Conservation (phyloP, 2,113 vertebrate species). For the Ursus arctos region DNA sequence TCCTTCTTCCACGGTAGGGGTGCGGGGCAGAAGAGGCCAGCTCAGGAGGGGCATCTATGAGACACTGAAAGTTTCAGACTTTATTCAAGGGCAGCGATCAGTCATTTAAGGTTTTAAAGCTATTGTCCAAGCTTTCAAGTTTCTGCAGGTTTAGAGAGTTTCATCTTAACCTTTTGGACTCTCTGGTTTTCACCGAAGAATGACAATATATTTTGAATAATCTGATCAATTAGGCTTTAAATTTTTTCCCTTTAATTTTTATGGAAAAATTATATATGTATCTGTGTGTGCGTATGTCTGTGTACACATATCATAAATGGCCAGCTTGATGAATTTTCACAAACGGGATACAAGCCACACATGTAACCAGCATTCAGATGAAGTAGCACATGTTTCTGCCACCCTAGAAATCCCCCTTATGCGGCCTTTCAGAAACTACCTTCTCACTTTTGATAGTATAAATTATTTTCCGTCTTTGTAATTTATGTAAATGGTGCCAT, state of each 20-base stretch:
- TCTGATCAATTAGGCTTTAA: background rate
- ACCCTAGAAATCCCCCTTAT: no score
- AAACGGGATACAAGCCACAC: background rate
- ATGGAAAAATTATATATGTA: background rate
- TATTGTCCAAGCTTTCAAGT: background rate
- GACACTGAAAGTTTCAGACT: background rate
- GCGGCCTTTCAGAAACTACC: background rate
- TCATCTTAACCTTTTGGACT: background rate
- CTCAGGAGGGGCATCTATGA: background rate
- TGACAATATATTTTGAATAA: background rate
- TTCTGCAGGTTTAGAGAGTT: background rate
- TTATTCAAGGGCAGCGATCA: background rate
- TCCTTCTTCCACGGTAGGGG: background rate
- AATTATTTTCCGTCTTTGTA: background rate
- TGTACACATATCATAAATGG: background rate
- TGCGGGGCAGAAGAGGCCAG: no score
- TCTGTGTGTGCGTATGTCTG: background rate
- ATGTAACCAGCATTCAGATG: background rate
- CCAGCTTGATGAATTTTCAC: background rate
- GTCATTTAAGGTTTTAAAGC: background rate
- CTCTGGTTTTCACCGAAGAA: background rate
- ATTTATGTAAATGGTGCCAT: background rate
- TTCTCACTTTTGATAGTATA: background rate
- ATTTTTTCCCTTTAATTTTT: background rate
- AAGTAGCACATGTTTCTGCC: no score